phyloP scores from a whole-genome alignment of 92 coral and sea anemone genomes.

The Palythoa heliodiscus region DNA sequence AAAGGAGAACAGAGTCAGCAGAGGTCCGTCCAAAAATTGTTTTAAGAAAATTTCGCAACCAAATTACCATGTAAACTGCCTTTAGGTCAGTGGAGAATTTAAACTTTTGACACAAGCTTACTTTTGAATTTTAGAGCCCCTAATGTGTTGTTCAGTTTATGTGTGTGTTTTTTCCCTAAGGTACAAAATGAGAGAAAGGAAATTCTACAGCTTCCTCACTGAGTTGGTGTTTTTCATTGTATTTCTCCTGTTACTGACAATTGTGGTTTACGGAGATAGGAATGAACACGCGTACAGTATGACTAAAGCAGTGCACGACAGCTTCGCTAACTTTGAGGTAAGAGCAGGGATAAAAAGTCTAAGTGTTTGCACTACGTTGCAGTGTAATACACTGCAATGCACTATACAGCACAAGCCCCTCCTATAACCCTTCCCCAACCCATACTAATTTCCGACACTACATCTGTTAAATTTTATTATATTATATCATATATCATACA shows the following conservation, averaged over 20 bases:
- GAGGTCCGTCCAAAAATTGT: no score
- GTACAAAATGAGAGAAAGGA: slow-evolving; percentile 19
- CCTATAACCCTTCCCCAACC: no score
- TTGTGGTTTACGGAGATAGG: slow-evolving; percentile 30
- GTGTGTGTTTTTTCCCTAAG: neutral
- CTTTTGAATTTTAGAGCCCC: neutral
- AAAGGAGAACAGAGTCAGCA: no score
- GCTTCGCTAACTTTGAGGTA: neutral
- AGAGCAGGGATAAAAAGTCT: neutral
- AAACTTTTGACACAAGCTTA: neutral
- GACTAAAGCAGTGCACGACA: slow-evolving; percentile 9
- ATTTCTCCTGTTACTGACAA: neutral
- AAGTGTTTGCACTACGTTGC: neutral
- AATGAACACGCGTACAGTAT: slow-evolving; percentile 16
- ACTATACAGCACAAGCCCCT: neutral
- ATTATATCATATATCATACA: no score
- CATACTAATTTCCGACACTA: no score
- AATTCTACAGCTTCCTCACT: slow-evolving; percentile 4
- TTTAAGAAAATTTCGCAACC: no score
- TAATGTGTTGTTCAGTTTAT: neutral
- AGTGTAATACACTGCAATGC: neutral
- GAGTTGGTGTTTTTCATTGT: slow-evolving; percentile 4
- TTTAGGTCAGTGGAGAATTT: no score
- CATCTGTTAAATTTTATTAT: no score
- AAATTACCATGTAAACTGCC: no score